Percentiles rank a stretch among this genome's conserved stretches.
These are phyloP conservation scores for Odocoileus hemionus DNA, from an alignment of 2,113 vertebrate species.

Conservation along the genomic window DNA sequence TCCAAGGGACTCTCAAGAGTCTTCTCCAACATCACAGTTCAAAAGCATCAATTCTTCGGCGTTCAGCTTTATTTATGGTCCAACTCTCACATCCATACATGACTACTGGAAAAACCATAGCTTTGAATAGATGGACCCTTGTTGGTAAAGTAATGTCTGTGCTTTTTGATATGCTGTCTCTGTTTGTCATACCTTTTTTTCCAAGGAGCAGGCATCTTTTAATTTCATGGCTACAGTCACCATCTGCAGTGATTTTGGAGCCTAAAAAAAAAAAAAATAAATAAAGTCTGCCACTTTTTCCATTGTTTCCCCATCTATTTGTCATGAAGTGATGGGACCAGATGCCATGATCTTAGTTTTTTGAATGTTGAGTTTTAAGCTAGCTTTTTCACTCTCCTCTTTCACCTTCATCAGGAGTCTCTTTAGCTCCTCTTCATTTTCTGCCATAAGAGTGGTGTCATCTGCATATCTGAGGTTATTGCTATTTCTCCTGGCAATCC, in stretches of 20 bases:
- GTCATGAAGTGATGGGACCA: not conserved
- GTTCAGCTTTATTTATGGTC: not conserved
- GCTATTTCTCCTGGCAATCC: not conserved
- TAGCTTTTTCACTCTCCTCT: not conserved
- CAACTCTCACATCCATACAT: not conserved
- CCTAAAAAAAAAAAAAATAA: not conserved
- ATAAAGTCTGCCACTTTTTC: not conserved
- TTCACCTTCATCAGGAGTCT: not conserved
- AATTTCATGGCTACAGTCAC: not conserved
- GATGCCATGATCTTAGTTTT: not conserved
- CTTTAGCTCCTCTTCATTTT: not conserved
- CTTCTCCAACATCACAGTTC: not conserved
- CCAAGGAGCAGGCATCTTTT: not conserved
- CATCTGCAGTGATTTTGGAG: not conserved
- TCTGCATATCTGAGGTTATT: not conserved
- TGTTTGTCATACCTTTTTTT: not conserved
- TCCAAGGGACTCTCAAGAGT: not conserved
- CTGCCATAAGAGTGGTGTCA: not conserved
- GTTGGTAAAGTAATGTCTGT: not conserved
- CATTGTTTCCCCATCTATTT: not conserved
- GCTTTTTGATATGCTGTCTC: not conserved
- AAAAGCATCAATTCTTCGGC: fast-evolving
- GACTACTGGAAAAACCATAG: not conserved
- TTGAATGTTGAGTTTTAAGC: not conserved
- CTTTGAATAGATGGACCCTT: not conserved